Percentiles rank a stretch among this genome's conserved stretches.
These are phyloP conservation scores for Acrobasis consociella DNA, from an alignment of 2,888 invertebrate genomes.

Conservation along the genomic window DNA sequence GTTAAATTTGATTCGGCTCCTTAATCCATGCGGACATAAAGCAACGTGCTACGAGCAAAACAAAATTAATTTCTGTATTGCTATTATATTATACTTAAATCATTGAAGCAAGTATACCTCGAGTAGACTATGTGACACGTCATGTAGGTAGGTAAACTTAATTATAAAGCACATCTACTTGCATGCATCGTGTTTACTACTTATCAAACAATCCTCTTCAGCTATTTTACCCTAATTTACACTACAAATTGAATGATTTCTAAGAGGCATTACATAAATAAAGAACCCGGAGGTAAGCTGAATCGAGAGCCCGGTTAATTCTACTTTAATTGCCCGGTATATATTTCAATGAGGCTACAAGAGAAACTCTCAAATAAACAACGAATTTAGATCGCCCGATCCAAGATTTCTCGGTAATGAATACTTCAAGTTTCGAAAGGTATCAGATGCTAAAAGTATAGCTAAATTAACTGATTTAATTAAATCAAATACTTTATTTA, in stretches of 20 bases:
- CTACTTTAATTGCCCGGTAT: slow-evolving; percentile 23
- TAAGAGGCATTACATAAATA: slow-evolving; percentile 17
- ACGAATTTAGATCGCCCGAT: not conserved
- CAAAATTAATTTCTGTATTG: too few species aligned
- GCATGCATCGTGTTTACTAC: not conserved
- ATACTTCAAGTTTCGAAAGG: slow-evolving; percentile 9
- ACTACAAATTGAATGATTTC: slow-evolving; percentile 12
- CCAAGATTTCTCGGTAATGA: slow-evolving; percentile 8
- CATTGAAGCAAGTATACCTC: too few species aligned
- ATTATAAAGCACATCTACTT: not conserved
- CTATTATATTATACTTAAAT: too few species aligned
- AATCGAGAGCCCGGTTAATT: slow-evolving; percentile 20
- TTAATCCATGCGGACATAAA: too few species aligned
- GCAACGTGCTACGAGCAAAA: too few species aligned
- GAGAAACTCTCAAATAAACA: slow-evolving; percentile 13
- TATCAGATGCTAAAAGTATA: not conserved
- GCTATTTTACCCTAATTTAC: not conserved
- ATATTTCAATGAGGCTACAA: slow-evolving; percentile 23
- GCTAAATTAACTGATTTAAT: too few species aligned
- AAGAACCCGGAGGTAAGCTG: slow-evolving; percentile 18
- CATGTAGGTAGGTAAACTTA: too few species aligned
- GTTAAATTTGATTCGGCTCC: too few species aligned
- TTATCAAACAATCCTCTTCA: not conserved
- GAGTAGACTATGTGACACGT: not conserved
- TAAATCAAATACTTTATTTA: too few species aligned